These are phyloP conservation scores for Ypsolopha scabrella DNA, from an alignment of 2,888 invertebrate species.

Conservation along the genomic window DNA sequence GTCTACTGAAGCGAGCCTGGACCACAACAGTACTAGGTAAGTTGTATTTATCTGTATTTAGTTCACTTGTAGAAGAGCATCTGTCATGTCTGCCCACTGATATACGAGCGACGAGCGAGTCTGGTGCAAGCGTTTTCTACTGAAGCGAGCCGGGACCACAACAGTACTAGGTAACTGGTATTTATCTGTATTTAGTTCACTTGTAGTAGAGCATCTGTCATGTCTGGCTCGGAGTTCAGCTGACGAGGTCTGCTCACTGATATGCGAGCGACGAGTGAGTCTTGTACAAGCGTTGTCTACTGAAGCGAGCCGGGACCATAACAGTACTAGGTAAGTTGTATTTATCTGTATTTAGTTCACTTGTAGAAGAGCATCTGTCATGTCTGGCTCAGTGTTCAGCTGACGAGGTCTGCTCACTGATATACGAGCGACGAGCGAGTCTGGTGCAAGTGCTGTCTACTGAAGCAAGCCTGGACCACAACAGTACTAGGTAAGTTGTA, in stretches of 20 bases:
- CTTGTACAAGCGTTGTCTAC: conserved; percentile 22
- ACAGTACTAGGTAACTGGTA: too few species aligned
- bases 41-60: too few species aligned
- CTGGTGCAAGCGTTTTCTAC: conserved; percentile 22
- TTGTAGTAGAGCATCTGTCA: conserved; percentile 32
- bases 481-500: too few species aligned
- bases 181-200: not conserved
- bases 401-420: conserved; percentile 29
- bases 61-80: conserved; percentile 29
- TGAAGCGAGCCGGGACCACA: not conserved
- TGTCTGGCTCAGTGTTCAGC: conserved; percentile 29
- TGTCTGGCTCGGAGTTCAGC: conserved; percentile 29
- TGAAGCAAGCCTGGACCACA: not conserved
- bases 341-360: not conserved
- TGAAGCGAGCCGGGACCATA: not conserved
- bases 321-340: too few species aligned
- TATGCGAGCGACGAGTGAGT: conserved; percentile 29
- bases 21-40: too few species aligned
- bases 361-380: conserved; percentile 33
- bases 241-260: conserved; percentile 29
- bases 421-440: conserved; percentile 29
- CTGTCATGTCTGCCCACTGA: conserved; percentile 31
- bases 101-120: conserved; percentile 29
- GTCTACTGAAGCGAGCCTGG: conserved; percentile 3
- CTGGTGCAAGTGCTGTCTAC: conserved; percentile 22